A percentile compares a stretch with the other conserved stretches of the same genome.
These are phyloP conservation scores for Aepyceros melampus DNA, from an alignment of 2,113 vertebrate genomes.

Conservation along the genomic window DNA sequence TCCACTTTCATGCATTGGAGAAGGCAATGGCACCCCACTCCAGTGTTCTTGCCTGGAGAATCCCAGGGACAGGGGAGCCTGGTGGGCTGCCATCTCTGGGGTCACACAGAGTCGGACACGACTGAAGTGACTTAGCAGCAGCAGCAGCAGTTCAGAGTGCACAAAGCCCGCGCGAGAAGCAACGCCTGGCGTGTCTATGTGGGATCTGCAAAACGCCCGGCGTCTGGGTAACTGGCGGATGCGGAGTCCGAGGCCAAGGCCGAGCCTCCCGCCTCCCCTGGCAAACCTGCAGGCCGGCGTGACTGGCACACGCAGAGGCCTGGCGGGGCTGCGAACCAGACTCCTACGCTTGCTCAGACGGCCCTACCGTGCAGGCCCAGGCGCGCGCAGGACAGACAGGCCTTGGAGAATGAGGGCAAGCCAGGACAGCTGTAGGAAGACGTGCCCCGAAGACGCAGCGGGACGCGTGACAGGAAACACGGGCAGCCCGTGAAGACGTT, in stretches of 20 bases:
- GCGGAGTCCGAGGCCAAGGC: neutral
- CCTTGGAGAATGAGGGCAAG: neutral
- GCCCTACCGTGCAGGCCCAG: neutral
- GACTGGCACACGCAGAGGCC: neutral
- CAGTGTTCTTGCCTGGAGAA: too few relatives aligned
- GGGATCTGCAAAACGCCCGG: neutral
- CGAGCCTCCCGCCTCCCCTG: neutral
- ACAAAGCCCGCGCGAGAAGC: neutral
- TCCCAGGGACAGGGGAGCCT: too few relatives aligned
- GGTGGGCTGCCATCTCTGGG: too few relatives aligned
- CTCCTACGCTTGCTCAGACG: too few relatives aligned
- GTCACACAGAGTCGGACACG: too few relatives aligned
- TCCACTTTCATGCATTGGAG: too few relatives aligned
- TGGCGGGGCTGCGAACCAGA: too few relatives aligned
- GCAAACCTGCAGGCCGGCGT: neutral
- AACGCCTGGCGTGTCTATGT: neutral
- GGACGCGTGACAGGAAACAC: neutral
- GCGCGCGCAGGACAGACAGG: neutral
- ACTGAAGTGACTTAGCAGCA: too few relatives aligned
- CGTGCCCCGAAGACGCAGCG: neutral
- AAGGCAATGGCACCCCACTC: too few relatives aligned
- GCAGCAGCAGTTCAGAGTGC: neutral
- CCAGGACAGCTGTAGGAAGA: neutral
- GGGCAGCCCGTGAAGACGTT: neutral
- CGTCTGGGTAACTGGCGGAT: neutral